Evolutionary conservation across 2,888 invertebrate species (phyloP).

Genomic region (Steromphala cineraria): DNA sequence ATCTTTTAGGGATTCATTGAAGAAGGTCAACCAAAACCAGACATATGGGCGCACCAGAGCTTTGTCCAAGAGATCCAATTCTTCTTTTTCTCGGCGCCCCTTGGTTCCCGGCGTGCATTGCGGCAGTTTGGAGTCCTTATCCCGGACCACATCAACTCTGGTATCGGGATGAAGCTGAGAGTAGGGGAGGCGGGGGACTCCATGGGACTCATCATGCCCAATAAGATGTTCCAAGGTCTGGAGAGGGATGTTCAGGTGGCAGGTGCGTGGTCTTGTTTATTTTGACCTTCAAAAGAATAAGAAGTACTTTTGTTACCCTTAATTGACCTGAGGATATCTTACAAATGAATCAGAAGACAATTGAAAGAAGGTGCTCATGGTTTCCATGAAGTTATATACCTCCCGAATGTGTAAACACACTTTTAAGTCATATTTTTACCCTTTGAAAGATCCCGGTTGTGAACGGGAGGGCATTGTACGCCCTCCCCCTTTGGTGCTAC

Average conservation of each 20-base stretch:
- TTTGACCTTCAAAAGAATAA: neutral
- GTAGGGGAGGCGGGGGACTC: slow-evolving; percentile 25
- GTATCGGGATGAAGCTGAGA: slow-evolving; percentile 49
- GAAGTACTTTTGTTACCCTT: no score
- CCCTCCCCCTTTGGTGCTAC: no score
- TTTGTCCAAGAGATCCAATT: slow-evolving; percentile 42
- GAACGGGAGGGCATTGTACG: no score
- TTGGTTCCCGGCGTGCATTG: slow-evolving; percentile 48
- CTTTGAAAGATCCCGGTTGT: no score
- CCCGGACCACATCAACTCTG: slow-evolving; percentile 47
- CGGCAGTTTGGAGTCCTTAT: slow-evolving; percentile 65
- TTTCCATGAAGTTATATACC: no score
- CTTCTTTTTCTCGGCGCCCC: slow-evolving; percentile 33
- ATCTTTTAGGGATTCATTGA: slow-evolving; percentile 56
- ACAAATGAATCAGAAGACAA: no score
- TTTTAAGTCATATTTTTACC: no score
- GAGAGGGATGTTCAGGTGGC: slow-evolving; percentile 51
- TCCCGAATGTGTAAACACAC: no score
- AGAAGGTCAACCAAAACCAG: slow-evolving; percentile 43
- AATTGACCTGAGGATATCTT: no score
- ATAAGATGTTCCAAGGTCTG: slow-evolving; percentile 42
- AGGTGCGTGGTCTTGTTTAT: slow-evolving; percentile 39
- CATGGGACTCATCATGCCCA: slow-evolving; percentile 47
- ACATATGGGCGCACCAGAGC: slow-evolving; percentile 62
- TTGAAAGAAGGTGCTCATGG: no score